Evolutionary conservation across 2,113 vertebrate species (phyloP), one percentile per base, ranked within the genome.

Genomic region (Uria lomvia): DNA sequence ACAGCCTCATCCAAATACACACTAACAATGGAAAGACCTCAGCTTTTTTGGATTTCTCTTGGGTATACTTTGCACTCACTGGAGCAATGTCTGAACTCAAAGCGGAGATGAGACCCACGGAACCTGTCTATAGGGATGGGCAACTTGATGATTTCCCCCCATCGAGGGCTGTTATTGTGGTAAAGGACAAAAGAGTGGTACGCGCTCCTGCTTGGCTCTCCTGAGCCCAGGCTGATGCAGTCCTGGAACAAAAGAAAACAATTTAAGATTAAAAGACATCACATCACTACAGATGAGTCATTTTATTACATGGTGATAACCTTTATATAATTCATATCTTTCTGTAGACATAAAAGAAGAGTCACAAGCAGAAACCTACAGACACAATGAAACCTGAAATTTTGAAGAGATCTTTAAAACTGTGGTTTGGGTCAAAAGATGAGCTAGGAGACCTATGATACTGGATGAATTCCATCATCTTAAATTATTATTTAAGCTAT

Each of bases 11-110:
- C 29, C 55, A 66, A 67, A 12, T 30, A 7, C 24, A 14, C 65
- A n/a, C 0, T 15, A 73, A 27, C 78, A 62, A 42, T 0, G 12
- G 42, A 42, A 78, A 56, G 50, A 34, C 26, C 15, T 50, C 60
- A 66, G 26, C 8, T 43, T n/a, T 49, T 50, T 12, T 16, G 21
- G 15, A 5, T 38, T 20, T 34, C 53, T 77, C 58, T 29, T 52
- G 68, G 53, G 30, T 13, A 5, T 9, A 12, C 47, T 16, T 56
- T 38, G 88, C 75, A 98, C 99, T 98, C 98, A 99, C 99, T 99
- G 96, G 99, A 99, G 97, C 99, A 99, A 96, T 99, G 99, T 74
- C 99, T 98, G 98, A 99, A 99, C 97, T 99, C 99, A 52, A 99
- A 99, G 86, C 99, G 99, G 60, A 99, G 99, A 95, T 99, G 99